Percentiles rank a stretch among this genome's conserved stretches.
Conservation (phyloP, 2,797 vertebrate genomes). For the Pseudochirops cupreus region DNA sequence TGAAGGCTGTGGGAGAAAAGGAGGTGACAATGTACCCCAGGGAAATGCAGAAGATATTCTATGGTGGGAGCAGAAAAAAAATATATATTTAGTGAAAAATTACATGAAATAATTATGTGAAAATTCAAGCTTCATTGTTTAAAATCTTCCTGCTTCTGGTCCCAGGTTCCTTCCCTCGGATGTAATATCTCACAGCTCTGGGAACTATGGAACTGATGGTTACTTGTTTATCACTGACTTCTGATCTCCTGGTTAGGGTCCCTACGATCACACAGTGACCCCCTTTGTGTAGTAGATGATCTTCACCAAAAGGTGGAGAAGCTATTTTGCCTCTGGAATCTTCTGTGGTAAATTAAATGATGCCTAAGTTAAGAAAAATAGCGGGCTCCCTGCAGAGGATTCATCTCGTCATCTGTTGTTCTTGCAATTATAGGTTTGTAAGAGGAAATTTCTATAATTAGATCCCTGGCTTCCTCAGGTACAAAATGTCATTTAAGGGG, state of each 20-base stretch:
- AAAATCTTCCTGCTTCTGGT: background rate
- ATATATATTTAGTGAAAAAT: background rate
- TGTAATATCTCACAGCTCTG: background rate
- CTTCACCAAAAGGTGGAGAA: background rate
- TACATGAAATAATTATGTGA: background rate
- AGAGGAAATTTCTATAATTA: constrained; percentile 54
- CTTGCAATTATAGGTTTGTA: background rate
- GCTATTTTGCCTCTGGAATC: constrained; percentile 17
- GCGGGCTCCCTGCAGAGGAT: background rate
- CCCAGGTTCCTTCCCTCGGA: background rate
- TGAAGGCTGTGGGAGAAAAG: background rate
- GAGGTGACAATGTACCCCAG: background rate
- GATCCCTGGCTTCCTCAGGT: constrained; percentile 41
- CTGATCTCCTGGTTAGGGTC: background rate
- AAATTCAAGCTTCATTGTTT: background rate
- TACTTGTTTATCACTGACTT: background rate
- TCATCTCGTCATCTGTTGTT: constrained; percentile 23
- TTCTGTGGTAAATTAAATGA: constrained; percentile 31
- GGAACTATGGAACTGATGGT: constrained; percentile 11
- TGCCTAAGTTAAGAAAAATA: background rate
- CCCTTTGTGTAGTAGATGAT: background rate
- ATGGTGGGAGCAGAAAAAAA: background rate
- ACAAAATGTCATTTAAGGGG: constrained; percentile 49
- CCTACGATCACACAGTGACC: background rate
- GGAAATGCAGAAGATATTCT: background rate